Conservation (phyloP, 2,113 vertebrate genomes). For the Bujurquina vittata region DNA sequence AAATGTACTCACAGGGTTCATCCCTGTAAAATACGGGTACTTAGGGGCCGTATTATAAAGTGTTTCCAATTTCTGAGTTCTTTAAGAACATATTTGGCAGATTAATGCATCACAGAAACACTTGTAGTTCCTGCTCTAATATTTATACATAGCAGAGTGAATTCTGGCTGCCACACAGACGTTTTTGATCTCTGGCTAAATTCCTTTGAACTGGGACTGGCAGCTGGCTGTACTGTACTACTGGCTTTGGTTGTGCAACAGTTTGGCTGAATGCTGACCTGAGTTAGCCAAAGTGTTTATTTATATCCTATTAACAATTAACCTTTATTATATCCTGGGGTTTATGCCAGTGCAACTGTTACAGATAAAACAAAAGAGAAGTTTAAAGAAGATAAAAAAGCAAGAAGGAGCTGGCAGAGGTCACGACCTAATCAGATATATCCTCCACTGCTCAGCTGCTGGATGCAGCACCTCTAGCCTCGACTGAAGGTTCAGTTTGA, state of each 20-base stretch:
- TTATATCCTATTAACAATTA: not conserved
- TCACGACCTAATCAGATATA: not conserved
- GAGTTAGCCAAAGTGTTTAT: not conserved
- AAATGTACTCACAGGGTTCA: too few species aligned
- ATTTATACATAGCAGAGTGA: too few species aligned
- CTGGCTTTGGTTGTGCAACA: not conserved
- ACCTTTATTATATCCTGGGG: not conserved
- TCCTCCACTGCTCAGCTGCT: not conserved
- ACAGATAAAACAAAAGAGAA: not conserved
- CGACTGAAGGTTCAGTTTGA: not conserved
- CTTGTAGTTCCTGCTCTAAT: too few species aligned
- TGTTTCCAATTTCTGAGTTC: too few species aligned
- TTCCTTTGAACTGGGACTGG: not conserved
- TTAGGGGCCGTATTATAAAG: too few species aligned
- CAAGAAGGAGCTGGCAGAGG: not conserved
- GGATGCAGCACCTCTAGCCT: too few species aligned
- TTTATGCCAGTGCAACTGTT: not conserved
- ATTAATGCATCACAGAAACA: too few species aligned
- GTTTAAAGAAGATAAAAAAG: not conserved
- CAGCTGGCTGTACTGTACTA: not conserved
- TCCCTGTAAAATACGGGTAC: too few species aligned
- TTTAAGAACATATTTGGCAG: too few species aligned
- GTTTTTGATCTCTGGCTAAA: not conserved
- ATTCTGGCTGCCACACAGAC: not conserved
- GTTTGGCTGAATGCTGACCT: too few species aligned